A percentile compares a stretch with the other conserved stretches of the same genome.
phyloP scores from a whole-genome alignment of 2,797 vertebrate species.

The Clarias fuscus region DNA sequence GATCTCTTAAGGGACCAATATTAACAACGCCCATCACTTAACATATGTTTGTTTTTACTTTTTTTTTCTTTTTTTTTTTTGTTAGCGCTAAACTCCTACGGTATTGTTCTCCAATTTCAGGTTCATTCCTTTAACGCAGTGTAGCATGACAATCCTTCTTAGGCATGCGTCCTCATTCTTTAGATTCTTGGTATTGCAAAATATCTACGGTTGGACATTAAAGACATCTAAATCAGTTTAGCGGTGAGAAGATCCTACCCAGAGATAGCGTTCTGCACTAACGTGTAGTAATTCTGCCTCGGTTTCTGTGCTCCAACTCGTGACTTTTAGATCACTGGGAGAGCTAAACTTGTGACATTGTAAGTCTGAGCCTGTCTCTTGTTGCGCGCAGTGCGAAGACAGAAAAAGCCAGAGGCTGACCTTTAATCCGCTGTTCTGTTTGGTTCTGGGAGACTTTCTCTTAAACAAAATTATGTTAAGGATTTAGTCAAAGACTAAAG shows the following conservation, averaged over 20 bases:
- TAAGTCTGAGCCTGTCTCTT: conserved; percentile 14
- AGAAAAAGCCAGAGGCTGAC: conserved; percentile 14
- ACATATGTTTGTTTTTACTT: neutral
- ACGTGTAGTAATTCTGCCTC: neutral
- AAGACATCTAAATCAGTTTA: neutral
- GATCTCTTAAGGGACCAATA: neutral
- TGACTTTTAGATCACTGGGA: neutral
- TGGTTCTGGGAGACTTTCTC: neutral
- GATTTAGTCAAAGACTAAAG: neutral
- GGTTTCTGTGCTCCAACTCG: neutral
- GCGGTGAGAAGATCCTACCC: neutral
- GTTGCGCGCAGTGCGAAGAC: neutral
- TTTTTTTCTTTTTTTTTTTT: no score
- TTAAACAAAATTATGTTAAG: neutral
- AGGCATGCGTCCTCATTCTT: neutral
- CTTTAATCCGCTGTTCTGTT: conserved; percentile 1
- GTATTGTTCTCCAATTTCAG: neutral
- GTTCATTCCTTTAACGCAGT: neutral
- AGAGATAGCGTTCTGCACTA: neutral
- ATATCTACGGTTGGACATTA: neutral
- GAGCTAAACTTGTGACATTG: conserved; percentile 22
- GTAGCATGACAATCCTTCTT: neutral
- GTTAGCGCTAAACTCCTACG: neutral
- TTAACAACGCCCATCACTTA: no score
- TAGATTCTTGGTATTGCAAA: neutral